phyloP scores from a whole-genome alignment of 2,888 invertebrate genomes.

The Argynnis bischoffii region DNA sequence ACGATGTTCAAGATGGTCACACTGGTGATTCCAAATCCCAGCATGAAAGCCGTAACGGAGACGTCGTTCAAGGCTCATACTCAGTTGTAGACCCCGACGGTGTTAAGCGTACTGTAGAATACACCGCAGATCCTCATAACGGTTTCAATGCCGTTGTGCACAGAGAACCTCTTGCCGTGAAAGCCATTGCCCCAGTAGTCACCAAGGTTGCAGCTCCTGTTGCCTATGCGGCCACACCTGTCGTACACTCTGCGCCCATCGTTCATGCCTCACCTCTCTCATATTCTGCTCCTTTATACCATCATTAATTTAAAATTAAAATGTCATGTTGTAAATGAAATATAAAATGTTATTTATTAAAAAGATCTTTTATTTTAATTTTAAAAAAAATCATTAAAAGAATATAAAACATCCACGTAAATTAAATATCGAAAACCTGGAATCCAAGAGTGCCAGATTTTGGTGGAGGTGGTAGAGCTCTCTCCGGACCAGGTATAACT shows the following conservation, averaged over 20 bases:
- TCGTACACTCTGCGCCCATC: slow-evolving; percentile 45
- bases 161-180: slow-evolving; percentile 64
- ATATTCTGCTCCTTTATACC: slow-evolving; percentile 43
- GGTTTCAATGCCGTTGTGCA: slow-evolving; percentile 82
- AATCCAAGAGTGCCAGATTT: slow-evolving; percentile 60
- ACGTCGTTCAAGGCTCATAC: slow-evolving; percentile 78
- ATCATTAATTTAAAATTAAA: too few relatives aligned
- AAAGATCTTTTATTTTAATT: neutral
- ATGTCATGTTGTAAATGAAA: too few relatives aligned
- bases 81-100: slow-evolving; percentile 81
- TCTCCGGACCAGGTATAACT: slow-evolving; percentile 66
- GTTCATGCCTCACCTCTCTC: slow-evolving; percentile 61
- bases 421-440: slow-evolving; percentile 66
- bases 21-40: slow-evolving; percentile 76
- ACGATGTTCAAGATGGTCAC: slow-evolving; percentile 80
- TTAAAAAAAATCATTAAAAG: neutral
- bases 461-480: slow-evolving; percentile 58
- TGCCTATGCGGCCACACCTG: slow-evolving; percentile 61
- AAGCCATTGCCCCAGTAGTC: slow-evolving; percentile 49
- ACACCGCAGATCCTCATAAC: slow-evolving; percentile 73
- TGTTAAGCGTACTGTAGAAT: slow-evolving; percentile 80
- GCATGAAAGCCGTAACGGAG: slow-evolving; percentile 73
- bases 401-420: neutral
- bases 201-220: slow-evolving; percentile 52
- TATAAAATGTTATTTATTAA: too few relatives aligned